Evolutionary conservation across 2,888 invertebrate species (phyloP).

Genomic region (Mesoligia furuncula): DNA sequence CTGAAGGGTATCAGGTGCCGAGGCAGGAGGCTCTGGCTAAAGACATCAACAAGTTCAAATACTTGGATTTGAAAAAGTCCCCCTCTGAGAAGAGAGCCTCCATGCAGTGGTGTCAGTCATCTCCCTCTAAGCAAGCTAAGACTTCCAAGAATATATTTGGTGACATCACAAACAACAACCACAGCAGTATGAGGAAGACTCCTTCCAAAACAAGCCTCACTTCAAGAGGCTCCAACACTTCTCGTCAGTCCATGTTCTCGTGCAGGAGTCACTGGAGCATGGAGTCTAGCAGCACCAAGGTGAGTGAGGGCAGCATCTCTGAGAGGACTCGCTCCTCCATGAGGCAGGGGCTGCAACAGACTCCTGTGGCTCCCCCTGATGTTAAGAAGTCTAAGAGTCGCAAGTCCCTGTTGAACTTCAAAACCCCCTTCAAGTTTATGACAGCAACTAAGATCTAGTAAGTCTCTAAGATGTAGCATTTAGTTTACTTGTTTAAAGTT

Average conservation of each 20-base stretch:
- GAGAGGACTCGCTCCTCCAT: slow-evolving; percentile 75
- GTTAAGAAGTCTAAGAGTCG: slow-evolving; percentile 82
- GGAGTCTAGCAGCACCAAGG: slow-evolving; percentile 74
- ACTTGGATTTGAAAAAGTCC: slow-evolving; percentile 82
- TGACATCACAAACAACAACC: slow-evolving; percentile 83
- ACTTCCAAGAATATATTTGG: slow-evolving; percentile 76
- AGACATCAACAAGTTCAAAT: slow-evolving; percentile 86
- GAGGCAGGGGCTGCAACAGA: slow-evolving; percentile 74
- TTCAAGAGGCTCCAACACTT: slow-evolving; percentile 80
- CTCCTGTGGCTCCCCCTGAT: slow-evolving; percentile 78
- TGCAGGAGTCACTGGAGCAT: slow-evolving; percentile 79
- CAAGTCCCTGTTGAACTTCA: slow-evolving; percentile 86
- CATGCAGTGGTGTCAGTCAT: slow-evolving; percentile 81
- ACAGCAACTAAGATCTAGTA: slow-evolving; percentile 80
- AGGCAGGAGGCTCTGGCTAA: slow-evolving; percentile 68
- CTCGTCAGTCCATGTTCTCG: slow-evolving; percentile 78
- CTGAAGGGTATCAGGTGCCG: slow-evolving; percentile 75
- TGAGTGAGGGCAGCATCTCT: slow-evolving; percentile 74
- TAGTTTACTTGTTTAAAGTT: slow-evolving; percentile 34
- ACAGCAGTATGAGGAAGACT: slow-evolving; percentile 79
- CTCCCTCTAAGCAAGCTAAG: slow-evolving; percentile 86
- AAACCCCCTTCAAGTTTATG: slow-evolving; percentile 88
- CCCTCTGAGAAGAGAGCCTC: slow-evolving; percentile 82
- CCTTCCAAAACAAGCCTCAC: slow-evolving; percentile 85
- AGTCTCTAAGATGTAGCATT: slow-evolving; percentile 6